Evolutionary conservation across 2,888 invertebrate species (phyloP), one percentile per base, ranked within the genome.

Genomic region (Tupiocoris notatus): DNA sequence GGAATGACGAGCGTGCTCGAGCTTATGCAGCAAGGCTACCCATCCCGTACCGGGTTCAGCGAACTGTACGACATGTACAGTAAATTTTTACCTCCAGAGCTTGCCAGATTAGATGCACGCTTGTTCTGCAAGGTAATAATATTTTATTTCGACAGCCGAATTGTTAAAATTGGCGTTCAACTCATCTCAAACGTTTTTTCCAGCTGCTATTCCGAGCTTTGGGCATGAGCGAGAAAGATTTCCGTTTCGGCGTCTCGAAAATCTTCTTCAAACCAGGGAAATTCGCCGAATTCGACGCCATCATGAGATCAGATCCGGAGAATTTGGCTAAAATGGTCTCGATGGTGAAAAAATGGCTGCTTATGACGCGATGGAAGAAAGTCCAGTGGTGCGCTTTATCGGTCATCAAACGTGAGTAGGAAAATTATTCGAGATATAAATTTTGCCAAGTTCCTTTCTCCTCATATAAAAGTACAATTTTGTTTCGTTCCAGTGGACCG

Each of bases 221-320:
- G 79, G 96, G 96, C 67, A 87, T 99, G 17, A 92, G 93, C 80
- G 93, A 95, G 80, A 91, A 90, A 81, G 98, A 99, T 85, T 98
- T 94, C 86, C 95, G 95, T 84, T 98, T 99, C 86, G 98, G 98
- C 18, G 88, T 97, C 81, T 97, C 98, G 0, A 92, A 95, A 83
- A 96, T 99, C 17, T 99, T 99, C 87, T 99, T 99, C 88, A 89
- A 97, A 0, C 97, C 98, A 0, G 98, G 98, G 74, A 99, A 98
- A 85, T 98, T 98, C 86, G 92, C 96, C 0, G 98, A 99, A 86
- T 95, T 98, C 85, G 98, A 98, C 85, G 91, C 93, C 81, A 94
- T 98, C 81, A 95, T 99, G 95, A 91, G 91, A 83, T 95, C 96
- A 0, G 98, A 98, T 85, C 95, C 97, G 0, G 96, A 96, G 81